phyloP scores from a whole-genome alignment of 2,888 invertebrate species.

The Apamea monoglypha region DNA sequence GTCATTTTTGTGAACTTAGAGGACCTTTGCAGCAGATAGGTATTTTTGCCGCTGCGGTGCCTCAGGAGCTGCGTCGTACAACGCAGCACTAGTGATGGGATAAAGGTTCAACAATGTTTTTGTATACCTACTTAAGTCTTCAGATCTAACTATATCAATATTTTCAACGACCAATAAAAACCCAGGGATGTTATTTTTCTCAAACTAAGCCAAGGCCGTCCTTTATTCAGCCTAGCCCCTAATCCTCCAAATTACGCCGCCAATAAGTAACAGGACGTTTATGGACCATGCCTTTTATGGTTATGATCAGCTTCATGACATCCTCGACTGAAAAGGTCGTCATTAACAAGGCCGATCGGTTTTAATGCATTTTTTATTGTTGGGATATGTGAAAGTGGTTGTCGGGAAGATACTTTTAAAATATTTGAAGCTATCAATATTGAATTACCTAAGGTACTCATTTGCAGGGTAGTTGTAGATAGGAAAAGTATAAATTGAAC shows the following conservation, averaged over 20 bases:
- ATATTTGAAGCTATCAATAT: neutral
- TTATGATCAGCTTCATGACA: constrained; percentile 38
- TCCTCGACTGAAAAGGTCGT: constrained; percentile 40
- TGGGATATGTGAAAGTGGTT: neutral
- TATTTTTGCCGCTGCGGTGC: no score
- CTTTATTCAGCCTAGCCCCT: constrained; percentile 20
- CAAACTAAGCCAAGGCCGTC: constrained; percentile 43
- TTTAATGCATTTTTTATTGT: constrained; percentile 41
- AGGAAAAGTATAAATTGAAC: neutral
- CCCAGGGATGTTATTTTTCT: constrained; percentile 28
- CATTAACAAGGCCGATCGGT: constrained; percentile 15
- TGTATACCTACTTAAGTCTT: neutral
- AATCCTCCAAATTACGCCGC: constrained; percentile 38
- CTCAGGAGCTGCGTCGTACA: no score
- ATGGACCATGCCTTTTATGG: constrained; percentile 37
- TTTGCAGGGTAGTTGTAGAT: neutral
- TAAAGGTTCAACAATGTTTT: neutral
- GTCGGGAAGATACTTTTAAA: constrained; percentile 4
- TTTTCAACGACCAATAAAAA: constrained; percentile 13
- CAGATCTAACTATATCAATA: neutral
- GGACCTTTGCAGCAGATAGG: no score
- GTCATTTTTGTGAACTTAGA: no score
- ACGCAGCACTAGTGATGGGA: neutral
- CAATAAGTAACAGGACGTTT: constrained; percentile 47
- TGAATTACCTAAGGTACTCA: neutral